Evolutionary conservation across 2,888 invertebrate genomes (phyloP).

Genomic region (Erpobdella octoculata): DNA sequence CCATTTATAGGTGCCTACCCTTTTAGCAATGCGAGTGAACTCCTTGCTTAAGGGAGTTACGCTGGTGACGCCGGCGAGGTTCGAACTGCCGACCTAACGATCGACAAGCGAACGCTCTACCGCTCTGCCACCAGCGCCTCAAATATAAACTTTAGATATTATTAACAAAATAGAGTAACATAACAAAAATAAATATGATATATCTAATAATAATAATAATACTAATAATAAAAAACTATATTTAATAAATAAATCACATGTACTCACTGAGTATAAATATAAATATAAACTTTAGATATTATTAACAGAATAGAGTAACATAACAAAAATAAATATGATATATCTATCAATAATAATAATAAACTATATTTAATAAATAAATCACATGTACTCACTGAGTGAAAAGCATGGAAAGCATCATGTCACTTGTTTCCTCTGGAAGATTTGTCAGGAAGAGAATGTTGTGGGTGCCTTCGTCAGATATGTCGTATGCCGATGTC

Average conservation of each 20-base stretch:
- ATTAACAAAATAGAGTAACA: not conserved
- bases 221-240: no score
- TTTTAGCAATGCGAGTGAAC: no score
- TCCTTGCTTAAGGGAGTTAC: no score
- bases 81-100: no score
- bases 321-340: not conserved
- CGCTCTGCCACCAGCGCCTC: no score
- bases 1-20: no score
- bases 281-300: not conserved
- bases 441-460: conserved; percentile 97
- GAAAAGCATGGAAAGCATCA: conserved; percentile 98
- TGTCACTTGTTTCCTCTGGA: conserved; percentile 94
- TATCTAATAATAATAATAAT: not conserved
- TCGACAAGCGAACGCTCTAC: no score
- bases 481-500: not conserved
- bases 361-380: not conserved
- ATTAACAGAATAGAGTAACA: not conserved
- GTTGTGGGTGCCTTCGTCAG: conserved; percentile 59
- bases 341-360: not conserved
- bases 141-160: not conserved
- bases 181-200: not conserved
- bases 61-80: no score
- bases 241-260: not conserved
- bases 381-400: conserved; percentile 63
- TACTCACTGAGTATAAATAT: conserved; percentile 51